Evolutionary conservation across 2,113 vertebrate species (phyloP).

Genomic region (Protobothrops mucrosquamatus): DNA sequence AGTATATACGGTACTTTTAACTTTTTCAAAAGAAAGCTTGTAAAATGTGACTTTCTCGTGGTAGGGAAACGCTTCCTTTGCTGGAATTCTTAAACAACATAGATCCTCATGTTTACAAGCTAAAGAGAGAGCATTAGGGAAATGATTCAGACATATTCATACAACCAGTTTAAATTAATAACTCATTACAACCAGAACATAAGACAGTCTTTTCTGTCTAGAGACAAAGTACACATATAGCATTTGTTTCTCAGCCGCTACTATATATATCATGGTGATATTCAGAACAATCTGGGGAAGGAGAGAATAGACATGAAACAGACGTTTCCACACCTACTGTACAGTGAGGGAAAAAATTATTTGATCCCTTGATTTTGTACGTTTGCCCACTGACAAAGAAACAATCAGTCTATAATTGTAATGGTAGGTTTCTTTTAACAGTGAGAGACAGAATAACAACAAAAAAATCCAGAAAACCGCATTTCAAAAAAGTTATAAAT

Average conservation of each 20-base stretch:
- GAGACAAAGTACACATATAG: background rate
- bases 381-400: too few relatives aligned
- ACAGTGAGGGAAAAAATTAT: too few relatives aligned
- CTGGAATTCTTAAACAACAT: background rate
- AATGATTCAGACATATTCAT: background rate
- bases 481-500: too few relatives aligned
- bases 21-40: background rate
- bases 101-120: background rate
- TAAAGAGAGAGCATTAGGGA: background rate
- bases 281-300: background rate
- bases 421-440: too few relatives aligned
- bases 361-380: too few relatives aligned
- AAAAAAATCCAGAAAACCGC: too few relatives aligned
- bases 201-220: background rate
- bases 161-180: background rate
- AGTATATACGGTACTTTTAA: too few relatives aligned
- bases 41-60: background rate
- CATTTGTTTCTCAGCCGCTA: background rate
- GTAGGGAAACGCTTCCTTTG: background rate
- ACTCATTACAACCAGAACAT: background rate
- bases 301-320: background rate
- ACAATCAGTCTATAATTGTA: too few relatives aligned
- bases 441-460: too few relatives aligned
- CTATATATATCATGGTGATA: background rate
- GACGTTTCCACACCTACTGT: background rate